phyloP scores from a whole-genome alignment of 1,140 invertebrate genomes.

The Zophobas atratus region DNA sequence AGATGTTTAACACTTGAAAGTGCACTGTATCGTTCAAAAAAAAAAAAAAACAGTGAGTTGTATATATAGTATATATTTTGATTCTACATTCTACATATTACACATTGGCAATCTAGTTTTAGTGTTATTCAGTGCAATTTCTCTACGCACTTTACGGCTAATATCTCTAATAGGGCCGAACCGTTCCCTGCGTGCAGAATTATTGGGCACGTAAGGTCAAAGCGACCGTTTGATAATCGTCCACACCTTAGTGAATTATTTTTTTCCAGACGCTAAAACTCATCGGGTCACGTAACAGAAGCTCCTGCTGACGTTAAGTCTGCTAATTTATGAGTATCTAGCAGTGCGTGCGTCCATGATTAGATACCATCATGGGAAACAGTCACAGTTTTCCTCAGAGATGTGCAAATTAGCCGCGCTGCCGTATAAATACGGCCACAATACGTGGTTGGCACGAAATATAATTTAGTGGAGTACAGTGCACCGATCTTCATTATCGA shows the following conservation, averaged over 20 bases:
- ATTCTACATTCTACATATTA: too few relatives aligned
- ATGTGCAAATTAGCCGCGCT: constrained; percentile 62
- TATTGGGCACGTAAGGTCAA: constrained; percentile 36
- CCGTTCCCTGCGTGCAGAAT: background rate
- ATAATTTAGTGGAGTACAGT: constrained; percentile 60
- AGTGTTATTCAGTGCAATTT: too few relatives aligned
- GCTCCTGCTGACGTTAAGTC: constrained; percentile 43
- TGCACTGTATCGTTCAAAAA: too few relatives aligned
- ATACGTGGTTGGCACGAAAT: constrained; percentile 59
- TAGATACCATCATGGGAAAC: constrained; percentile 63
- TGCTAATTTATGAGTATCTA: constrained; percentile 60
- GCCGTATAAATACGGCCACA: constrained; percentile 59
- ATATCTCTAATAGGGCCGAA: too few relatives aligned
- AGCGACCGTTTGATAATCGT: constrained; percentile 29
- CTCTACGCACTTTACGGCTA: too few relatives aligned
- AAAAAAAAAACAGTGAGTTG: too few relatives aligned
- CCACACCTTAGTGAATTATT: constrained; percentile 44
- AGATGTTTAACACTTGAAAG: too few relatives aligned
- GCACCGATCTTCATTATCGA: constrained; percentile 57
- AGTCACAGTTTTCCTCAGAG: constrained; percentile 60
- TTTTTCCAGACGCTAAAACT: constrained; percentile 33
- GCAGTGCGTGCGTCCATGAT: constrained; percentile 61
- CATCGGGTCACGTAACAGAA: constrained; percentile 41
- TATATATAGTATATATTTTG: too few relatives aligned
- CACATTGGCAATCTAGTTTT: too few relatives aligned